These are phyloP conservation scores for Dynastes grantii DNA, from an alignment of 2,888 invertebrate species.

Conservation along the genomic window DNA sequence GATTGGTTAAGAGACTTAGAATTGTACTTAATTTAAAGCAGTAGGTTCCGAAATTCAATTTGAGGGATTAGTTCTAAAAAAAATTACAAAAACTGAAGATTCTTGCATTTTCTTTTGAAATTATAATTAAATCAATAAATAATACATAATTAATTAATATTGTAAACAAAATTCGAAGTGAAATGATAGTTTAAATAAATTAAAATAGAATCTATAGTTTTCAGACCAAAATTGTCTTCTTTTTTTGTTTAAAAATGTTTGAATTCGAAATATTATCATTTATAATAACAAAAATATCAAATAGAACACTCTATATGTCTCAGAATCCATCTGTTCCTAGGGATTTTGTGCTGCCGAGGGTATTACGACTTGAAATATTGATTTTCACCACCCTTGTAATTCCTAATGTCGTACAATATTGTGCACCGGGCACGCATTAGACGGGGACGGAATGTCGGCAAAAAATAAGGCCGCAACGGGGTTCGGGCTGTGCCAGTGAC, in stretches of 20 bases:
- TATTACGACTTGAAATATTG: conserved; percentile 64
- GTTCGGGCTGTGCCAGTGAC: conserved; percentile 16
- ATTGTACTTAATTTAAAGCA: neutral
- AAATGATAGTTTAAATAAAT: too few relatives aligned
- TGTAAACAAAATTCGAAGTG: too few relatives aligned
- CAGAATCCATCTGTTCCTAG: conserved; percentile 52
- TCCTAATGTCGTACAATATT: conserved; percentile 29
- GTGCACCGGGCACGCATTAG: conserved; percentile 10
- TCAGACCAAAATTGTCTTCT: too few relatives aligned
- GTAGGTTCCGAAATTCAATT: neutral
- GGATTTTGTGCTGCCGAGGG: conserved; percentile 61
- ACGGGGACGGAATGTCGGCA: conserved; percentile 30
- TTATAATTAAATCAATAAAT: too few relatives aligned
- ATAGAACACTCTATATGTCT: neutral
- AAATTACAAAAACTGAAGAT: too few relatives aligned
- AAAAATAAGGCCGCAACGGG: neutral
- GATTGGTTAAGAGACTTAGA: conserved; percentile 5
- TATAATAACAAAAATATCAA: neutral
- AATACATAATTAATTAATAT: too few relatives aligned
- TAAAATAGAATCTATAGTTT: too few relatives aligned
- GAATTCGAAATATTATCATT: too few relatives aligned
- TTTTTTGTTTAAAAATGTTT: too few relatives aligned
- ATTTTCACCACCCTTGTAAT: conserved; percentile 64
- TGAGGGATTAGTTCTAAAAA: too few relatives aligned
- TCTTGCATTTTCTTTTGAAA: too few relatives aligned